Evolutionary conservation across 2,888 invertebrate species (phyloP).

Genomic region (Urechis unicinctus): DNA sequence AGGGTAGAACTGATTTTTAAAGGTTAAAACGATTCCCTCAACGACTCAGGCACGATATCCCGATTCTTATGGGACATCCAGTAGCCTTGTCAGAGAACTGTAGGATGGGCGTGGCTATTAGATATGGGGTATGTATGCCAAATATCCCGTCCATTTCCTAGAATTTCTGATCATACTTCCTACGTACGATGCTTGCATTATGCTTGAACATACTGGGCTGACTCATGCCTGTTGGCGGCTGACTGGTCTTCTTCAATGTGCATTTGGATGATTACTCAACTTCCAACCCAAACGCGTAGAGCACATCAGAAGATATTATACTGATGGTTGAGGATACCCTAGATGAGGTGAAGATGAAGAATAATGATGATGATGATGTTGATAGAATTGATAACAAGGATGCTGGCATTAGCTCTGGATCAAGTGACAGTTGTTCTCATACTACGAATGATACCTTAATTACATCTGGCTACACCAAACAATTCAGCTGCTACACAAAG

Average conservation of each 20-base stretch:
- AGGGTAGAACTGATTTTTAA: too few species aligned
- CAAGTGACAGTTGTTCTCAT: neutral
- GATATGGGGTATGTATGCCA: too few species aligned
- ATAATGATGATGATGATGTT: too few species aligned
- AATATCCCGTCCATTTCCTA: conserved; percentile 18
- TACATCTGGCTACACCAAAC: neutral
- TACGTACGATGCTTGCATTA: conserved; percentile 15
- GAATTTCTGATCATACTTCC: conserved; percentile 16
- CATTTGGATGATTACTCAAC: conserved; percentile 7
- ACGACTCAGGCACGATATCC: too few species aligned
- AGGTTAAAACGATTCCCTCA: too few species aligned
- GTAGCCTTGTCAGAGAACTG: too few species aligned
- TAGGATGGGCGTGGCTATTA: too few species aligned
- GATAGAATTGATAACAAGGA: too few species aligned
- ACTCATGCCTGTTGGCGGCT: conserved; percentile 17
- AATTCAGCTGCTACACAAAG: conserved; percentile 8
- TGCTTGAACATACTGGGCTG: conserved; percentile 15
- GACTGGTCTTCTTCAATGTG: conserved; percentile 1
- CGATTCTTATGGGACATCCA: too few species aligned
- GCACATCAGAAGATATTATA: neutral
- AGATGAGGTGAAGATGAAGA: neutral
- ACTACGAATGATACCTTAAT: neutral
- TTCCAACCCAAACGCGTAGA: conserved; percentile 1
- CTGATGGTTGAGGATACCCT: neutral
- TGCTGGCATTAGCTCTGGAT: too few species aligned